Evolutionary conservation across 2,888 invertebrate genomes (phyloP), one percentile per base, ranked within the genome.

Genomic region (Andrena bucephala): DNA sequence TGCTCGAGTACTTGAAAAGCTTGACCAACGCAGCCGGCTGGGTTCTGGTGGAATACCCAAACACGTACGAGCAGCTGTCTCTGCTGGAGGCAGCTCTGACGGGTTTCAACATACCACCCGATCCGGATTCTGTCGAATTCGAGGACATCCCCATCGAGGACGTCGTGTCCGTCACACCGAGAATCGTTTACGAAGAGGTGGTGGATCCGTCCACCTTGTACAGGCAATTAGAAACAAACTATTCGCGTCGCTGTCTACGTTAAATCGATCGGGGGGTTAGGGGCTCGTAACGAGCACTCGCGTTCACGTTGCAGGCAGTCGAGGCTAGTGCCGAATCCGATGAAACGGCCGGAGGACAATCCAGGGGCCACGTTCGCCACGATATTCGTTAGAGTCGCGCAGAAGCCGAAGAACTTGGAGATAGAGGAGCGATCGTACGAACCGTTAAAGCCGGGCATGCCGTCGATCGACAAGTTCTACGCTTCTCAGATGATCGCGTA

Each of bases 31-130:
- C 95, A 54, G 90, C 94, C 24, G 96, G 96, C 5, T 96, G 96
- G 95, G 96, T 95, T n/a, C 93, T 96, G 65, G 92, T 96, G 59
- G 96, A 96, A 91, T 96, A 95, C 89, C 96, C 96, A 0, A 94
- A 94, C 78, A 95, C 94, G 6, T 95, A 95, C 76, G 93, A 95
- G 36, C 95, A 96, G 92, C 95, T 96, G 57, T 94, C 94, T 86
- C 94, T 95, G 60, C 91, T 96, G 48, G 96, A 96, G 92, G 95
- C 95, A 92, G 94, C 94, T 1, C 94, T 96, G 89, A 95, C 95
- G 10, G 96, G 96, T 0, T 91, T 90, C 62, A 92, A 93, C 60
- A 94, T 96, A 27, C 95, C 95, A 7, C 92, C 94, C 0, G 73
- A 82, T 20, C 24, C 77, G 0, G 75, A 69, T 8, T 1, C 10